A percentile compares a stretch with the other conserved stretches of the same genome.
Evolutionary conservation across 2,888 invertebrate species (phyloP).

Genomic region (Calliphora vomitoria): DNA sequence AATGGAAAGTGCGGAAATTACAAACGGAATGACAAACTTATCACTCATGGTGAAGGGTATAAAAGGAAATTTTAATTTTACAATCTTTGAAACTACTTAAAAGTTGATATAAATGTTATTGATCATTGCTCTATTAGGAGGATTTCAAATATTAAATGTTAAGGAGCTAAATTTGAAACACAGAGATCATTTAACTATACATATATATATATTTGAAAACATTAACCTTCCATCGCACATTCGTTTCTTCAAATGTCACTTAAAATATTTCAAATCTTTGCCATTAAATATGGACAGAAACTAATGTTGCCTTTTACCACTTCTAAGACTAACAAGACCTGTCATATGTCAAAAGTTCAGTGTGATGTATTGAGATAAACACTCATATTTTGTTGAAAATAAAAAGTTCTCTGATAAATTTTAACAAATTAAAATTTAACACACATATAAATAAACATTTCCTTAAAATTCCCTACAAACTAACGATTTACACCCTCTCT

Average conservation of each 20-base stretch:
- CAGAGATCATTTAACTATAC: too few species aligned
- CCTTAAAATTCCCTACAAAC: neutral
- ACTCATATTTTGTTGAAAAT: slow-evolving; percentile 16
- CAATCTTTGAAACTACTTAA: too few species aligned
- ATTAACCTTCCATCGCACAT: neutral
- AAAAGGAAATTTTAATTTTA: too few species aligned
- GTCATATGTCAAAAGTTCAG: slow-evolving; percentile 31
- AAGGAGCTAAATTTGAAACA: too few species aligned
- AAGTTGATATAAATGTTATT: too few species aligned
- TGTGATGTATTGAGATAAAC: slow-evolving; percentile 41
- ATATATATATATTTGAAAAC: too few species aligned
- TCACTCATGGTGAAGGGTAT: too few species aligned
- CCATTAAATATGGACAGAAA: neutral
- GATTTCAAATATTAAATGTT: too few species aligned
- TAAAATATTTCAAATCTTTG: neutral
- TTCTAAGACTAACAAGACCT: neutral
- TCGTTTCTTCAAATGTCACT: neutral
- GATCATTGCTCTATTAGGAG: too few species aligned
- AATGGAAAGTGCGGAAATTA: too few species aligned
- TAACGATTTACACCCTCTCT: neutral
- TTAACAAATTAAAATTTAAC: slow-evolving; percentile 67
- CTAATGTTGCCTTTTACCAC: neutral
- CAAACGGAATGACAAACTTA: too few species aligned
- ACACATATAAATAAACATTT: slow-evolving; percentile 47
- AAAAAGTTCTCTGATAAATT: slow-evolving; percentile 51